Evolutionary conservation across 1,140 invertebrate genomes (phyloP).

Genomic region (Bombus pyrosoma): DNA sequence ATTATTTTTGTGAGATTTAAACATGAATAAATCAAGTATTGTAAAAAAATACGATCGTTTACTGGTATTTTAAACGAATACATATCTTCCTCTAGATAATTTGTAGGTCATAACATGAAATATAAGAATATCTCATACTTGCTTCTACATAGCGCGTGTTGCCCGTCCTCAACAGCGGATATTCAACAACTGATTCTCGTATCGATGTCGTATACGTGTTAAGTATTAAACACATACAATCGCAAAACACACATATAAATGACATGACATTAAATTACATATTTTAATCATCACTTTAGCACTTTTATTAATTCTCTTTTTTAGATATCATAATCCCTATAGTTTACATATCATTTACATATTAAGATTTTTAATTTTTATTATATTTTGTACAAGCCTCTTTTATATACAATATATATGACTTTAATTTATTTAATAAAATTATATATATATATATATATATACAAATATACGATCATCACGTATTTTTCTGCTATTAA

Average conservation of each 20-base stretch:
- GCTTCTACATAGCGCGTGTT: not conserved
- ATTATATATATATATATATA: not conserved
- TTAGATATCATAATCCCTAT: not conserved
- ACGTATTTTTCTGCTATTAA: not conserved
- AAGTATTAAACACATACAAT: not conserved
- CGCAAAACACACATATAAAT: not conserved
- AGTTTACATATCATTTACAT: not conserved
- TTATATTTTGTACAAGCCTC: not conserved
- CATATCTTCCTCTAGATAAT: not conserved
- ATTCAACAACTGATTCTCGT: not conserved
- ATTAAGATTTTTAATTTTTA: not conserved
- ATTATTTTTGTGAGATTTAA: slow-evolving; percentile 53
- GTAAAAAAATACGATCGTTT: not conserved
- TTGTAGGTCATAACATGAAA: not conserved
- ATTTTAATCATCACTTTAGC: not conserved
- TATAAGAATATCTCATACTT: slow-evolving; percentile 1
- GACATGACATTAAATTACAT: too few species aligned
- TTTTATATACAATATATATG: not conserved
- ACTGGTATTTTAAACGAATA: not conserved
- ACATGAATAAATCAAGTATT: slow-evolving; percentile 35
- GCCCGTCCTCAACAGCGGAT: too few species aligned
- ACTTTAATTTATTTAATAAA: not conserved
- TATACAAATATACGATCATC: not conserved
- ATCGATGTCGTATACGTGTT: not conserved
- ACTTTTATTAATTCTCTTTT: not conserved